phyloP scores from a whole-genome alignment of 1,140 invertebrate genomes.

The Dysdera silvatica region DNA sequence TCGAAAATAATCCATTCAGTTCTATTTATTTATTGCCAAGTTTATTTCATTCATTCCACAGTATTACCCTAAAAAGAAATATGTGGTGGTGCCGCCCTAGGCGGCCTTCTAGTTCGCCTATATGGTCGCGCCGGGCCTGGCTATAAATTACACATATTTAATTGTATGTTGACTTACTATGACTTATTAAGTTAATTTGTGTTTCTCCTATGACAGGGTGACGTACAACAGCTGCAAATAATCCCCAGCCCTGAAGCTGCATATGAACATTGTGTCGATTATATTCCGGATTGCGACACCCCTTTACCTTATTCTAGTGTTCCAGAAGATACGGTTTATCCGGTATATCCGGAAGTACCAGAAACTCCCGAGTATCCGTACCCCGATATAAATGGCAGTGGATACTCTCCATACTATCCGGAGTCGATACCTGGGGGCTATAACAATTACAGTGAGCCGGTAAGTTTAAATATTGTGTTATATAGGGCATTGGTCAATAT shows the following conservation, averaged over 20 bases:
- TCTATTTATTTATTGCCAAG: too few relatives aligned
- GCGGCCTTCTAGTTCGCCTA: too few relatives aligned
- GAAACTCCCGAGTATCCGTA: conserved; percentile 6
- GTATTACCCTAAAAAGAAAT: too few relatives aligned
- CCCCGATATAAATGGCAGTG: conserved; percentile 21
- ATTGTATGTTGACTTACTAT: too few relatives aligned
- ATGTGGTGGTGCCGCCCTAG: too few relatives aligned
- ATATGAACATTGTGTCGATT: conserved; percentile 62
- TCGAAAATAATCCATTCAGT: too few relatives aligned
- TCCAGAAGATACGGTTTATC: conserved; percentile 23
- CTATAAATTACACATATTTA: too few relatives aligned
- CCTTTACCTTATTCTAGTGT: conserved; percentile 34
- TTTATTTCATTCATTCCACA: too few relatives aligned
- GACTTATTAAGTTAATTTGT: not conserved
- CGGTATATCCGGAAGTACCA: conserved; percentile 6
- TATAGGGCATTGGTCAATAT: too few relatives aligned
- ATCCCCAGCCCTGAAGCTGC: conserved; percentile 64
- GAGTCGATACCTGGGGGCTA: conserved; percentile 12
- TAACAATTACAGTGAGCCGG: conserved; percentile 7
- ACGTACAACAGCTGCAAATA: conserved; percentile 65
- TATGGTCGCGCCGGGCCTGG: too few relatives aligned
- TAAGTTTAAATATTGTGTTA: not conserved
- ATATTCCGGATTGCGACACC: conserved; percentile 56
- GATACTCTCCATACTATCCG: conserved; percentile 34
- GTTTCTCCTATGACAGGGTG: conserved; percentile 51